phyloP scores from a whole-genome alignment of 37 sponge, comb jelly and placozoan species.

The Mnemiopsis leidyi region DNA sequence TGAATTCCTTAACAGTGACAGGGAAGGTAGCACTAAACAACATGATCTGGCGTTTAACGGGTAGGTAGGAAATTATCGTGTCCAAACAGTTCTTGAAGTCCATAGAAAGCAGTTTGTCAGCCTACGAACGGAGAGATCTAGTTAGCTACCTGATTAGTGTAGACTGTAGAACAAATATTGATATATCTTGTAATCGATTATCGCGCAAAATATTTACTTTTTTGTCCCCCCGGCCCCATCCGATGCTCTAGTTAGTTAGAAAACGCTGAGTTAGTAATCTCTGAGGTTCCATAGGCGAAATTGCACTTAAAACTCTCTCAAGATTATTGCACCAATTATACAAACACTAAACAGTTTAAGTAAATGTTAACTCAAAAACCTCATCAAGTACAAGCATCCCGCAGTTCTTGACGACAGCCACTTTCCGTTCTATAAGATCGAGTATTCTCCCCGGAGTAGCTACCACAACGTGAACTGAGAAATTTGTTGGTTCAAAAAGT shows the following conservation, averaged over 20 bases:
- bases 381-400: conserved; percentile 91
- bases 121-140: conserved; percentile 64
- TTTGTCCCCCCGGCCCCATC: too few relatives aligned
- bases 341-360: neutral
- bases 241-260: too few relatives aligned
- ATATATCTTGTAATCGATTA: too few relatives aligned
- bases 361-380: conserved; percentile 38
- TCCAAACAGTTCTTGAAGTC: conserved; percentile 78
- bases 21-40: conserved; percentile 96
- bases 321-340: too few relatives aligned
- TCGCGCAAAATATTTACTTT: too few relatives aligned
- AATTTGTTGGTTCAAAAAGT: too few relatives aligned
- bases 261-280: too few relatives aligned
- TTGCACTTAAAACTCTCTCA: too few relatives aligned
- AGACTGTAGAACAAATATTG: too few relatives aligned
- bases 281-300: too few relatives aligned
- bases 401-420: conserved; percentile 84
- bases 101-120: conserved; percentile 94
- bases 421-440: conserved; percentile 86
- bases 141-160: too few relatives aligned
- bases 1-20: conserved; percentile 80
- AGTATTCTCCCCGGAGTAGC: conserved; percentile 92
- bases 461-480: conserved; percentile 67
- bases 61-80: conserved; percentile 78
- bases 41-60: conserved; percentile 80